A percentile compares a stretch with the other conserved stretches of the same genome.
These are phyloP conservation scores for Mycteria americana DNA, from an alignment of 2,797 vertebrate species.

Conservation along the genomic window DNA sequence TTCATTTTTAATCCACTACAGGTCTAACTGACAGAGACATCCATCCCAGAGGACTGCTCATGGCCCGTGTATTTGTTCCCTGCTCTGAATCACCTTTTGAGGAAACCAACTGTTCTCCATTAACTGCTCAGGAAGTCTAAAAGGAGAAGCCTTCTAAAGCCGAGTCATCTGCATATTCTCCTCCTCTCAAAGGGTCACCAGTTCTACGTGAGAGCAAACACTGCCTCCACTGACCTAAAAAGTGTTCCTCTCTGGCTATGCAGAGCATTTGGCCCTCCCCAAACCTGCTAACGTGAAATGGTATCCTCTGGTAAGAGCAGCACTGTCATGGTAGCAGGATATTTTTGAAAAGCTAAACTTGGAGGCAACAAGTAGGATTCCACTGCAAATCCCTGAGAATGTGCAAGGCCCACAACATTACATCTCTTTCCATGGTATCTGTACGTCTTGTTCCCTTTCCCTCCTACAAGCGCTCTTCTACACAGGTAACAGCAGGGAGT, in stretches of 20 bases:
- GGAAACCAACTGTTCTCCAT: background rate
- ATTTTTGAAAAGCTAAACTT: background rate
- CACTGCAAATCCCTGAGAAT: background rate
- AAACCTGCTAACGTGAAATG: background rate
- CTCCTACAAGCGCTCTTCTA: background rate
- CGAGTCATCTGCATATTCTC: background rate
- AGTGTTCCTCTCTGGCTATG: background rate
- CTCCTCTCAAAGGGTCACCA: background rate
- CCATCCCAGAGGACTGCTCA: background rate
- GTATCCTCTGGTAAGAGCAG: background rate
- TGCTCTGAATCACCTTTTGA: background rate
- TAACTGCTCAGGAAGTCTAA: background rate
- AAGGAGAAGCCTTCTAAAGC: background rate
- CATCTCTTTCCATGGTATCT: background rate
- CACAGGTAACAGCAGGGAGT: background rate
- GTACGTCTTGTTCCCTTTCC: background rate
- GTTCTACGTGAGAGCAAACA: background rate
- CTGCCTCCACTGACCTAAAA: background rate
- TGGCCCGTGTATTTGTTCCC: background rate
- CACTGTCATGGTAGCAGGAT: background rate
- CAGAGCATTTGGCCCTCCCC: background rate
- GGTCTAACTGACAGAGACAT: background rate
- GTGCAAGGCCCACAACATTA: background rate
- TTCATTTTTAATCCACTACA: background rate
- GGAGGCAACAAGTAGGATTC: background rate